Evolutionary conservation across 2,888 invertebrate species (phyloP).

Genomic region (Dusona sp.): DNA sequence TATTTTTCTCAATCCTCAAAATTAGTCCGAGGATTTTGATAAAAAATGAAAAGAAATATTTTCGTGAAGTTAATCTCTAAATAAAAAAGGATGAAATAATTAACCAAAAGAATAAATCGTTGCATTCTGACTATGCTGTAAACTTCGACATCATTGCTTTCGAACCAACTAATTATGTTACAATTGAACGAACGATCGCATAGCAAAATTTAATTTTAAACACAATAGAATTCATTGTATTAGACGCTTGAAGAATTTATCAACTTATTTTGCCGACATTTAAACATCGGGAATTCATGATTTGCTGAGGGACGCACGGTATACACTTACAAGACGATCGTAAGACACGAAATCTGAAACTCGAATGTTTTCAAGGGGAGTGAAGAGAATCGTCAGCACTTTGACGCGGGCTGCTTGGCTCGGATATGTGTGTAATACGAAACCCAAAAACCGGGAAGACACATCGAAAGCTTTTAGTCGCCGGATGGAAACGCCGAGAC

Average conservation of each 20-base stretch:
- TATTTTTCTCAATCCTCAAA: neutral
- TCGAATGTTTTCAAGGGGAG: slow-evolving; percentile 43
- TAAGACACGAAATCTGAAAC: slow-evolving; percentile 56
- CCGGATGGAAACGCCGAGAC: slow-evolving; percentile 54
- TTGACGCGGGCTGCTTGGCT: slow-evolving; percentile 30
- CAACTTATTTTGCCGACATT: slow-evolving; percentile 7
- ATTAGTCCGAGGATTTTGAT: neutral
- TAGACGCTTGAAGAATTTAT: neutral
- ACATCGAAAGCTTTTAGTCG: slow-evolving; percentile 66
- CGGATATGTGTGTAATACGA: slow-evolving; percentile 54
- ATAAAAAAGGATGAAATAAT: neutral
- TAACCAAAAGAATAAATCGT: neutral
- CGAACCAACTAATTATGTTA: neutral
- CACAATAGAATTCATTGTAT: neutral
- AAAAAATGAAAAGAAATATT: neutral
- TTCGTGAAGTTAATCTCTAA: neutral
- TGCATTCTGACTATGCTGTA: neutral
- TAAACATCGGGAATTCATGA: neutral
- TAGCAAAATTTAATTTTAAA: neutral
- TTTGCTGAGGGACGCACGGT: neutral
- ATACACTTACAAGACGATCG: neutral
- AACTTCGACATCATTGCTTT: neutral
- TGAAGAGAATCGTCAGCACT: slow-evolving; percentile 56
- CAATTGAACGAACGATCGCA: neutral
- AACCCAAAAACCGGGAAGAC: slow-evolving; percentile 59